Base-by-base conservation (phyloP, 2,113 vertebrate species). In the Catharus bicknelli region DNA sequence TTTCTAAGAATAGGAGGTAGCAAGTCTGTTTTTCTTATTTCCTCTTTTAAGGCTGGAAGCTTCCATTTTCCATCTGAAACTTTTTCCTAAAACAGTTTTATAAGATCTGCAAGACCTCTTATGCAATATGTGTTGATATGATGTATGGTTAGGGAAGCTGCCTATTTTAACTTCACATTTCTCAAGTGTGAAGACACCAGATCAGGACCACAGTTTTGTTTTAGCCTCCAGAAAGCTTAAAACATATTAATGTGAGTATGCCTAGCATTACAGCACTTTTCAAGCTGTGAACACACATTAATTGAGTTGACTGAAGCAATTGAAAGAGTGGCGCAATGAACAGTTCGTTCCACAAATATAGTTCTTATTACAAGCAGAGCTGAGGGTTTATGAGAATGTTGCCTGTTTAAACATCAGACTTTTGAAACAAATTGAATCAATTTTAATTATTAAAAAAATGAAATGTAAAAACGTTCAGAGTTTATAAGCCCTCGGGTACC, bases 231-330 rank as follows among this genome's bases (percentile, higher is more conserved):
- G 69, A 84, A 88, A 81, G 74, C 32, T 83, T 91, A 90, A 82
- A 64, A 66, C 86, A 57, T 19, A 77, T 91, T 94, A 79, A 70
- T 95, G 61, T 32, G 85, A 93, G 67, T 58, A 53, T 83, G 55
- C 63, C 50, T 93, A 84, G 50, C 79, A 80, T 59, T 73, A 45
- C 27, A 58, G 30, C 74, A 36, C 47, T 81, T 69, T 72, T 54
- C 47, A 96, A 93, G 61, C 57, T 90, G 62, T 86, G 83, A 90
- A 47, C 61, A 66, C 58, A 36, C 53, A 68, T 88, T 95, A 93
- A 94, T 94, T 95, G 86, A 86, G 80, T 95, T 79, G 47, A 95
- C 83, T 59, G 38, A 86, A 67, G 70, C 18, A 86, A 82, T 83
- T 80, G 93, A 50, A 93, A 55, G 82, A 85, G 32, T 16, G 54